Percentiles rank a stretch among this genome's conserved stretches.
These are phyloP conservation scores for Yasuhikotakia modesta DNA, from an alignment of 2,797 vertebrate species.

Conservation along the genomic window DNA sequence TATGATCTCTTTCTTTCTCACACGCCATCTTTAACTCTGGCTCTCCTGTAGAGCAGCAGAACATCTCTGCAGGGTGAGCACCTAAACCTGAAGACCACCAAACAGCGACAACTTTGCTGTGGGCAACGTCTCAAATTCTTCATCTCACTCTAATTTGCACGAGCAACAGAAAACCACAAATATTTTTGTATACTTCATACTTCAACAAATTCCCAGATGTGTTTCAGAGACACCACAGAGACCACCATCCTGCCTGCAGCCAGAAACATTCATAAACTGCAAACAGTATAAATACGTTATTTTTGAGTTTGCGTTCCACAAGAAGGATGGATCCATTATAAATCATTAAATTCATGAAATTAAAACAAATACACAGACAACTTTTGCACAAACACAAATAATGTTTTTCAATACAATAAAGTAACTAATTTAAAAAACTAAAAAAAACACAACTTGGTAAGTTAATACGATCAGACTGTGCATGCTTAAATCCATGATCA, in stretches of 20 bases:
- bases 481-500: too few relatives aligned
- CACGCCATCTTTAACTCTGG: not conserved
- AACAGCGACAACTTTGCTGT: slow-evolving; percentile 14
- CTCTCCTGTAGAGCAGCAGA: not conserved
- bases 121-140: slow-evolving; percentile 13
- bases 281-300: not conserved
- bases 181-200: not conserved
- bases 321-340: too few relatives aligned
- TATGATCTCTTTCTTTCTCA: not conserved
- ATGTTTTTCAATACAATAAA: too few relatives aligned
- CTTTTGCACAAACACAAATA: too few relatives aligned
- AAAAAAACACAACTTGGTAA: too few relatives aligned
- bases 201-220: not conserved
- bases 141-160: not conserved
- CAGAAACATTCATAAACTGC: not conserved
- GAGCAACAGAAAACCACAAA: slow-evolving; percentile 16
- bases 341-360: too few relatives aligned
- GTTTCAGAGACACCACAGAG: not conserved
- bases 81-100: not conserved
- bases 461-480: too few relatives aligned
- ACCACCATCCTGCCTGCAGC: not conserved
- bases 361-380: too few relatives aligned
- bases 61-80: not conserved
- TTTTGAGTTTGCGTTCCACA: too few relatives aligned
- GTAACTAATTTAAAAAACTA: too few relatives aligned